These are phyloP conservation scores for Hirudo medicinalis DNA, from an alignment of 1,140 invertebrate species.

Conservation along the genomic window DNA sequence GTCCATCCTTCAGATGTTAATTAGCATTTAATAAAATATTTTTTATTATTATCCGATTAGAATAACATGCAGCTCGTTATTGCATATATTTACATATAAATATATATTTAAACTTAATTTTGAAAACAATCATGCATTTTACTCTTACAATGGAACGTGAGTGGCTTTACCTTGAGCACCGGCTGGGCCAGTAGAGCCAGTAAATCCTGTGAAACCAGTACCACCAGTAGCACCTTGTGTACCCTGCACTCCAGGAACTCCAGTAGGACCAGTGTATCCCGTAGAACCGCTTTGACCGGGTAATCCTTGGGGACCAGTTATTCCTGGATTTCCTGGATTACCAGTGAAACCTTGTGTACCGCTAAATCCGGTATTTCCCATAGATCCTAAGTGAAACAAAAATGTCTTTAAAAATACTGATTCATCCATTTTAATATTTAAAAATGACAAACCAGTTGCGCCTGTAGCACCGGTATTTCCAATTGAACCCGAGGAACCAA, in stretches of 20 bases:
- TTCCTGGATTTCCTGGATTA: neutral
- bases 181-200: neutral
- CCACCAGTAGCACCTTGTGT: neutral
- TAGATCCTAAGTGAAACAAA: neutral
- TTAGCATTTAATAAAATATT: too few relatives aligned
- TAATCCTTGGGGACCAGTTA: neutral
- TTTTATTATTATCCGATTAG: neutral
- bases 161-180: slow-evolving; percentile 1
- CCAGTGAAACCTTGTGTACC: neutral
- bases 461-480: neutral
- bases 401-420: neutral
- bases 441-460: neutral
- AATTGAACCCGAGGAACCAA: neutral
- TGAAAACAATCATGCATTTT: neutral
- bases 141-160: neutral
- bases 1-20: neutral
- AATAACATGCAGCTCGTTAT: neutral
- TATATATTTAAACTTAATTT: neutral
- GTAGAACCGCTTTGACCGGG: neutral
- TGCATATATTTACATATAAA: too few relatives aligned
- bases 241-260: neutral
- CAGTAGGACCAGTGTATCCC: neutral
- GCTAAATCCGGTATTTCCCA: slow-evolving; percentile 3
- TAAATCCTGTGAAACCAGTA: neutral
- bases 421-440: neutral